Evolutionary conservation across 1,140 invertebrate species (phyloP), one percentile per base, ranked within the genome.

Genomic region (Adelges cooleyi): DNA sequence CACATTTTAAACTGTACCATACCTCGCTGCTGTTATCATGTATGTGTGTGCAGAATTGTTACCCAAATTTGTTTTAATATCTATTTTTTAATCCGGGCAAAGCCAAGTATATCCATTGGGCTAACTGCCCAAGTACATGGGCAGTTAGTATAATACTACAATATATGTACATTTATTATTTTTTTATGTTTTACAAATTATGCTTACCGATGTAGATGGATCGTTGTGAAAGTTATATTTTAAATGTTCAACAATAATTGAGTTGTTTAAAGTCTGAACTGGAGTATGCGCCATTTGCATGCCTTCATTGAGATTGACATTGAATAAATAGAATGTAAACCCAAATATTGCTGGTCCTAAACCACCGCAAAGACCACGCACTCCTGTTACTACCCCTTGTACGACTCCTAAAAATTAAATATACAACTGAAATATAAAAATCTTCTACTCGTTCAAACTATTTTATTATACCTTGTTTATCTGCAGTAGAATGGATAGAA

Each of bases 301-400:
- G 74, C 73, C 84, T 65, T 87, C 86, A 75, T 93, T 95, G 67
- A 99, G 80, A 80, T 99, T 92, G 65, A 99, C 95, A 76, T 98
- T 90, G 76, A 99, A 99, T 69, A 98, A 79, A 77, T 95, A 99
- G 77, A 99, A 99, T 70, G 99, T 94, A 65, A 99, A 84, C 22
- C 97, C 97, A 77, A 96, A 99, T 76, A 96, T 84, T 10, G 93
- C 94, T 1, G 94, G 94, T 3, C 94, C 94, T 17, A 97, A 77
- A 10, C 89, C 89, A 74, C 87, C 88, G 71, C 87, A 90, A 23
- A 98, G 81, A 13, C 95, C 94, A 69, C 95, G 78, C 82, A 95
- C 92, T 29, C 91, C 92, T 11, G 96, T 99, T 15, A 99, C 91
- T 82, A 99, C 95, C 25, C 96, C 96, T 78, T 99, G 96, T 36